Evolutionary conservation across 2,113 vertebrate species (phyloP).

Genomic region (Fulmarus glacialis): DNA sequence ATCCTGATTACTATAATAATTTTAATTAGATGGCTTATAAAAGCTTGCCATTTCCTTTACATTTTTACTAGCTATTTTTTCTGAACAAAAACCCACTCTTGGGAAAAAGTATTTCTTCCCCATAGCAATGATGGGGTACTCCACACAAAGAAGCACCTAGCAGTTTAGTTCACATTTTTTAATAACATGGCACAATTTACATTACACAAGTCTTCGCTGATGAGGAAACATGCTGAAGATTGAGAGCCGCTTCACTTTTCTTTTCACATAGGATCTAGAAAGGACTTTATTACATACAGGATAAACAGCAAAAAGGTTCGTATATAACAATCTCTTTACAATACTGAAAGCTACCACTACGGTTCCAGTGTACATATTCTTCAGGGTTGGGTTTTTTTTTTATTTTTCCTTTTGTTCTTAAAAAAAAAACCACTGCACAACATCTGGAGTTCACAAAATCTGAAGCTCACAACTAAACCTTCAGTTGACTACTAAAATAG

Average conservation of each 20-base stretch:
- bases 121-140: constrained; percentile 46
- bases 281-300: constrained; percentile 95
- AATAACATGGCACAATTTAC: constrained; percentile 99
- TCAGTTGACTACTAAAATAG: constrained; percentile 99
- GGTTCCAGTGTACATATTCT: constrained; percentile 91
- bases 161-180: constrained; percentile 97
- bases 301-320: constrained; percentile 93
- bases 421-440: constrained; percentile 87
- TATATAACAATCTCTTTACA: constrained; percentile 97
- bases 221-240: constrained; percentile 98
- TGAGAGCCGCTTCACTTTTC: constrained; percentile 87
- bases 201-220: constrained; percentile 97
- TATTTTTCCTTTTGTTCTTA: constrained; percentile 73
- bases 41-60: background rate
- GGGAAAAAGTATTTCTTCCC: constrained; percentile 5
- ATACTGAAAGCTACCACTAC: constrained; percentile 97
- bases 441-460: constrained; percentile 96
- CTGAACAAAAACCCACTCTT: background rate
- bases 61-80: background rate
- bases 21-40: background rate
- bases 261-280: constrained; percentile 95
- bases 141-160: constrained; percentile 79
- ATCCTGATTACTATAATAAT: background rate
- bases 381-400: constrained; percentile 57
- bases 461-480: constrained; percentile 99